Evolutionary conservation across 2,888 invertebrate species (phyloP).

Genomic region (Aspidiotus destructor): DNA sequence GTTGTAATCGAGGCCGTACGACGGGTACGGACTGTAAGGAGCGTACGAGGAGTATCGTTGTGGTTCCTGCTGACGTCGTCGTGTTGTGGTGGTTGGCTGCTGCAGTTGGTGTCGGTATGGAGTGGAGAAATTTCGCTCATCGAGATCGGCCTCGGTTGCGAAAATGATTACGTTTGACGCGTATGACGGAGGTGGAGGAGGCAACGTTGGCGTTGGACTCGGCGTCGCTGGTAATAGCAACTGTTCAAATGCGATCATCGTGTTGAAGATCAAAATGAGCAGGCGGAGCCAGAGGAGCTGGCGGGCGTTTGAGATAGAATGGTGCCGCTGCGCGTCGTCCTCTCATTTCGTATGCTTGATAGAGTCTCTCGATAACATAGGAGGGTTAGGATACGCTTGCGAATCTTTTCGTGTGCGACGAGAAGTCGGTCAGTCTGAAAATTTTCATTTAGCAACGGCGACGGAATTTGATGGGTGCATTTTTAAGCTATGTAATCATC

Average conservation of each 20-base stretch:
- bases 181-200: conserved; percentile 9
- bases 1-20: background rate
- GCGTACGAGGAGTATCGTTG: background rate
- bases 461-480: too few species aligned
- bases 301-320: background rate
- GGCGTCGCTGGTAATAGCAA: conserved; percentile 10
- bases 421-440: too few species aligned
- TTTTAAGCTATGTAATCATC: too few species aligned
- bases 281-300: background rate
- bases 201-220: conserved; percentile 18
- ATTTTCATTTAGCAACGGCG: too few species aligned
- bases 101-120: background rate
- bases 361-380: too few species aligned
- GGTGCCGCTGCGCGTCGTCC: conserved; percentile 12
- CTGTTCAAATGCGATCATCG: conserved; percentile 27
- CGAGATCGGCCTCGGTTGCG: background rate
- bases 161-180: conserved; percentile 1
- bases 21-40: background rate
- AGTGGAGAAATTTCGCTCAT: background rate
- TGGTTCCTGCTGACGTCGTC: background rate
- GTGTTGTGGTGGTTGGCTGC: background rate
- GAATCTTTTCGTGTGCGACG: too few species aligned
- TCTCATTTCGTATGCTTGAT: conserved; percentile 13
- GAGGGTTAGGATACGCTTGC: too few species aligned
- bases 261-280: background rate